Evolutionary conservation across 2,113 vertebrate species (phyloP), one percentile per base, ranked within the genome.

Genomic region (Anas platyrhynchos): DNA sequence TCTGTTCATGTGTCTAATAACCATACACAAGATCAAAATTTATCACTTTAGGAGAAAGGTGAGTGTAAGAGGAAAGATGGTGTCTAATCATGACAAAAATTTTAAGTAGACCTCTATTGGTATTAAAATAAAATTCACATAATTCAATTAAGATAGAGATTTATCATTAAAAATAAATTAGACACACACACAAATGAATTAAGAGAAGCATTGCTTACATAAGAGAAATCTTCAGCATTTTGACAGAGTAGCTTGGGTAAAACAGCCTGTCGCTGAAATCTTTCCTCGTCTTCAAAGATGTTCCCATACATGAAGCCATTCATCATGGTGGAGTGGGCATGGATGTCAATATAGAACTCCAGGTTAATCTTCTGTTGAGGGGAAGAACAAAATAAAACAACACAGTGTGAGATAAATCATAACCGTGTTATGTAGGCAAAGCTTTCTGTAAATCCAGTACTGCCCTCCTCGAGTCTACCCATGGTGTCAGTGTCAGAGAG

Each of bases 221-320:
- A 99, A 66, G 99, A 99, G 97, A 99, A 99, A 97, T 99, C 99
- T 83, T 99, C 98, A 0, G 99, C 99, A 25, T 99, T 99, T 96
- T 99, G 98, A 95, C 99, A 99, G 77, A 99, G 98, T 56, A 99
- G 98, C 88, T 98, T 98, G 74, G 99, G 99, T 79, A 99, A 99
- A 91, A 99, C 96, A 44, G 99, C 98, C 96, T 99, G 99, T 91
- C 99, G 98, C 96, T 99, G 99, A 97, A 99, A 99, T 17, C 98
- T 98, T 92, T 99, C 99, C 93, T 99, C 99, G 0, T 99, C 99
- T 96, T 99, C 99, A 75, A 99, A 99, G 97, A 99, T 98, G 77
- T 99, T 99, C 85, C 99, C 99, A 26, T 99, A 99, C 99, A 99
- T 99, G 98, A 99, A 99, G 96, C 99, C 99, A 84, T 99, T 99